Evolutionary conservation across 2,888 invertebrate genomes (phyloP), one percentile per base, ranked within the genome.

Genomic region (Aphodius granarius): DNA sequence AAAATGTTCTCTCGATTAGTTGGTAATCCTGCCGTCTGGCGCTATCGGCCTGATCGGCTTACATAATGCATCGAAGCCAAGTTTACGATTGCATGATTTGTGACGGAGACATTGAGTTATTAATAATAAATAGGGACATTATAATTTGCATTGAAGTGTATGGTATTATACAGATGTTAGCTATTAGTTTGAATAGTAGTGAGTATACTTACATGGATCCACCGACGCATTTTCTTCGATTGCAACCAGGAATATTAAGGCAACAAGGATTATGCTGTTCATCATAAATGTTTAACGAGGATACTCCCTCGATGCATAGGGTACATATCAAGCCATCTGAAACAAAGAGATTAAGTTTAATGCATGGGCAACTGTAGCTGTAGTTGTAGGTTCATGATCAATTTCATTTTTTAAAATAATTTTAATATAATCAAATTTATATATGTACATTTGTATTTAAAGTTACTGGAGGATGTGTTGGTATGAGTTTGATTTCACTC

Each of bases 171-270:
- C 21, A 9, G 68, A 20, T 21, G 21, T 68, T 68, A 68, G 21
- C 65, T 6, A 6, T 21, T 19, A 20, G 68, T 68, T 68, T 68
- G 68, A 68, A 68, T 22, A 16, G 20, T 65, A 65, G 22, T 22
- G 18, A 68, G 23, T 16, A 77, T 80, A 86, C 86, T 85, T 85
- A 86, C 86, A 86, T 75, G 85, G 84, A 83, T 86, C 86, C 19
- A 82, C 80, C 72, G 85, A 83, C 71, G 83, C 81, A 77, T 80
- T 79, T 76, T 78, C 77, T 77, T 79, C 75, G 73, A 76, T 75
- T 64, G 81, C 76, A 76, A 81, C 79, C 74, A 83, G 79, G 71
- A 82, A 80, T 72, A 83, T 78, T 74, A 80, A 75, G 76, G 78
- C 79, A 72, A 78, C 78, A 78, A 78, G 77, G 76, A 78, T 79